These are phyloP conservation scores for Xiphias gladius DNA, from an alignment of 2,113 vertebrate species.

Conservation along the genomic window DNA sequence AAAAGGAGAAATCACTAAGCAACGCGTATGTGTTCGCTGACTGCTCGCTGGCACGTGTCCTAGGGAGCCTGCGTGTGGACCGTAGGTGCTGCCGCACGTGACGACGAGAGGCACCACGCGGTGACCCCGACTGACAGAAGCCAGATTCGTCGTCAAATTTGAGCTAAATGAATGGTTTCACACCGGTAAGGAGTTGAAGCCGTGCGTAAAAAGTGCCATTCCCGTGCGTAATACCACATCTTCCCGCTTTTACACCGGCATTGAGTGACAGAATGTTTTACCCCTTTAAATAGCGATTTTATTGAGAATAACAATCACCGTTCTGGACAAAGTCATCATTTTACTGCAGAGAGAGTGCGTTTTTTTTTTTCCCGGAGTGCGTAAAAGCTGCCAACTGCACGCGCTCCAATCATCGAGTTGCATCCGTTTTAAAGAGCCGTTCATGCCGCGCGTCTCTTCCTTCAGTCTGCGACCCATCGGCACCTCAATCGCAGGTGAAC, in stretches of 20 bases:
- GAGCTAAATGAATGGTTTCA: neutral
- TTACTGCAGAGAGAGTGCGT: neutral
- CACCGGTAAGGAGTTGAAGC: neutral
- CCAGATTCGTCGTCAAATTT: neutral
- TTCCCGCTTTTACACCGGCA: neutral
- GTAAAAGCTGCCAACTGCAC: neutral
- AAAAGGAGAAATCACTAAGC: slow-evolving; percentile 10
- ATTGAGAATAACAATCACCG: neutral
- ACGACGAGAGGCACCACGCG: slow-evolving; percentile 22
- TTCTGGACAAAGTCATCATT: neutral
- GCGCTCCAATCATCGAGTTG: neutral
- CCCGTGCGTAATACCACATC: neutral
- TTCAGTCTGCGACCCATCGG: neutral
- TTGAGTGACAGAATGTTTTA: neutral
- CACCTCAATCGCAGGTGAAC: neutral
- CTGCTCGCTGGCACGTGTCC: slow-evolving; percentile 44
- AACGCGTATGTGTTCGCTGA: neutral
- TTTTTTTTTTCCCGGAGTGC: neutral
- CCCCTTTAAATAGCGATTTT: neutral
- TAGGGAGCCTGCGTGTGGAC: neutral
- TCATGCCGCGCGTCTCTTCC: neutral
- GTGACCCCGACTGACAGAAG: neutral
- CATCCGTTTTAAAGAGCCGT: too few species aligned
- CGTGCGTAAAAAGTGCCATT: slow-evolving; percentile 24
- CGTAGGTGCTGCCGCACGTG: neutral